A percentile compares a stretch with the other conserved stretches of the same genome.
These are phyloP conservation scores for Vireo altiloquus DNA, from an alignment of 2,113 vertebrate species.

Conservation along the genomic window DNA sequence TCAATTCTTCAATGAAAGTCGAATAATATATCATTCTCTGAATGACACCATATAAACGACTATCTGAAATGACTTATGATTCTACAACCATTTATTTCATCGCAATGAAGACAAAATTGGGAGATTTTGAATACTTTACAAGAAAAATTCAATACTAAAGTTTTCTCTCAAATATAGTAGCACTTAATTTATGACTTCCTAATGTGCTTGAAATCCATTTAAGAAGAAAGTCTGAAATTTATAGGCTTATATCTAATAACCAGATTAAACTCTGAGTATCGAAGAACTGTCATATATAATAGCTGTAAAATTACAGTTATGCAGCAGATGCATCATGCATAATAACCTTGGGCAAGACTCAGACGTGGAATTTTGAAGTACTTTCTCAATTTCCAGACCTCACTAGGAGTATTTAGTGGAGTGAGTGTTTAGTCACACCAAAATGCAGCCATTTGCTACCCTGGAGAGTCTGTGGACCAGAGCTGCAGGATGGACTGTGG, in stretches of 20 bases:
- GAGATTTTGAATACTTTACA: slow-evolving; percentile 11
- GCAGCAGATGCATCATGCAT: not conserved
- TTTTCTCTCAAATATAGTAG: slow-evolving; percentile 21
- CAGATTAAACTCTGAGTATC: not conserved
- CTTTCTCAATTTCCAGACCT: not conserved
- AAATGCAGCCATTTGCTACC: not conserved
- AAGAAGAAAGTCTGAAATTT: slow-evolving; percentile 9
- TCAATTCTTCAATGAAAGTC: not conserved
- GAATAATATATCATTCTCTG: slow-evolving; percentile 6
- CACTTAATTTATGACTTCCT: slow-evolving; percentile 38
- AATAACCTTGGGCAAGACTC: not conserved
- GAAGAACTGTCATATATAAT: not conserved
- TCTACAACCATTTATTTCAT: slow-evolving; percentile 35
- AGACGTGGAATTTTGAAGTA: not conserved
- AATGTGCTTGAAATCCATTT: slow-evolving; percentile 43
- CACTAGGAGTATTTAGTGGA: not conserved
- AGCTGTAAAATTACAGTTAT: not conserved
- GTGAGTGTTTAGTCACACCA: not conserved
- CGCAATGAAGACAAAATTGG: slow-evolving; percentile 31
- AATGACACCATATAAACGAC: not conserved
- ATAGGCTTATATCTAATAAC: slow-evolving; percentile 8
- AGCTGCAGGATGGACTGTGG: not conserved
- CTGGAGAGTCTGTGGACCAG: not conserved
- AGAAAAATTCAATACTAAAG: slow-evolving; percentile 10
- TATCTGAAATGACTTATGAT: slow-evolving; percentile 21